These are phyloP conservation scores for Scartelaos histophorus DNA, from an alignment of 2,113 vertebrate genomes.

Conservation along the genomic window DNA sequence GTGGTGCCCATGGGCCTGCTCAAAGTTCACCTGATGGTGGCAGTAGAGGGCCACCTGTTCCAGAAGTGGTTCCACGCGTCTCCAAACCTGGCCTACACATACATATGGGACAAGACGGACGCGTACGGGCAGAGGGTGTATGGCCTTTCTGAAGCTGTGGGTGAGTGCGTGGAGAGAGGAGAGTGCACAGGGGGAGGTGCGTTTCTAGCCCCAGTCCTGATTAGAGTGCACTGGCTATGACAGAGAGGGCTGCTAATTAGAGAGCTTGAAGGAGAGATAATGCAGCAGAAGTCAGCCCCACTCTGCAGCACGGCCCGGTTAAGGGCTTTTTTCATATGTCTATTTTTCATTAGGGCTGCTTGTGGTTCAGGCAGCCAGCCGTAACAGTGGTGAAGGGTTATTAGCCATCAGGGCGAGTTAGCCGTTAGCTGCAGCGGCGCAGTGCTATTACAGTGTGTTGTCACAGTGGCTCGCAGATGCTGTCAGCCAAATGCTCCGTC, in stretches of 20 bases:
- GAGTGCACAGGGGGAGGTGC: background rate
- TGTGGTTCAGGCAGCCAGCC: conserved; percentile 64
- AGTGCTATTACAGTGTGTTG: conserved; percentile 67
- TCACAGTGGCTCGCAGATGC: conserved; percentile 68
- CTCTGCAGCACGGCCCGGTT: conserved; percentile 41
- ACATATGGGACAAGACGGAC: conserved; percentile 98
- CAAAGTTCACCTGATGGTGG: conserved; percentile 98
- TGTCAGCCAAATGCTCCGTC: conserved; percentile 65
- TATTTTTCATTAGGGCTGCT: conserved; percentile 63
- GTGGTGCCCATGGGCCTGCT: conserved; percentile 93
- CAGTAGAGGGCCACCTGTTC: conserved; percentile 96
- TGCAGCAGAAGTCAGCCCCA: conserved; percentile 48
- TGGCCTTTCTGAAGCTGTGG: conserved; percentile 93
- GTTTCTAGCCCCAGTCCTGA: conserved; percentile 29
- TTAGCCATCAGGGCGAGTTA: conserved; percentile 74
- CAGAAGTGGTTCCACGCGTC: conserved; percentile 98
- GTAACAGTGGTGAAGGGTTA: conserved; percentile 68
- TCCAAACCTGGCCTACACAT: conserved; percentile 95
- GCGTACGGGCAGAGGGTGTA: conserved; percentile 96
- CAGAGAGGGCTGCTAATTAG: conserved; percentile 60
- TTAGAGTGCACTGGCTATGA: conserved; percentile 44
- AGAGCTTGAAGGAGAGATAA: conserved; percentile 54
- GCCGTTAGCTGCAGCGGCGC: conserved; percentile 65
- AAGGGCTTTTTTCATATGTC: conserved; percentile 51
- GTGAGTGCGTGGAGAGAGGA: conserved; percentile 75